Evolutionary conservation across 2,888 invertebrate genomes (phyloP).

Genomic region (Ormyrus thymus): DNA sequence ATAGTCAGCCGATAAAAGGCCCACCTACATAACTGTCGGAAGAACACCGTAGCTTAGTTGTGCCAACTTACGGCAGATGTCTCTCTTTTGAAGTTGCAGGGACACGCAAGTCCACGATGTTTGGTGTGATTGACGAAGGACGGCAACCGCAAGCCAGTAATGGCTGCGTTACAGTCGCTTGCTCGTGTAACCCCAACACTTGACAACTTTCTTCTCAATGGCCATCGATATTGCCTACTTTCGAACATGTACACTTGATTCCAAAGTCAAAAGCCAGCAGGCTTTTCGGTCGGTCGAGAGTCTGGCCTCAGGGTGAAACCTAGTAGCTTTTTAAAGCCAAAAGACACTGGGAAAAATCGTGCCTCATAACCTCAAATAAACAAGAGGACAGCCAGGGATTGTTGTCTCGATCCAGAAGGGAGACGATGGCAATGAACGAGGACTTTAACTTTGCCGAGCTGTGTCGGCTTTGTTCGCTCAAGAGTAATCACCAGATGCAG

Average conservation of each 20-base stretch:
- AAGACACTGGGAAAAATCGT: constrained; percentile 35
- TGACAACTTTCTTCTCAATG: background rate
- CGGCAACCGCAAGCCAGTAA: constrained; percentile 47
- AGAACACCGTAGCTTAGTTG: background rate
- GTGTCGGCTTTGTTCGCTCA: constrained; percentile 83
- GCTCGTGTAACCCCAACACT: constrained; percentile 14
- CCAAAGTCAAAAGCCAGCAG: background rate
- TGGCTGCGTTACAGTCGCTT: constrained; percentile 45
- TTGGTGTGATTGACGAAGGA: constrained; percentile 43
- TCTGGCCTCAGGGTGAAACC: background rate
- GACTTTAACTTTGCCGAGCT: constrained; percentile 84
- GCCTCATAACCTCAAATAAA: constrained; percentile 48
- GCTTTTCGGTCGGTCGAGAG: background rate
- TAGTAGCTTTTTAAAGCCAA: constrained; percentile 10
- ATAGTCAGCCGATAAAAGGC: too few species aligned
- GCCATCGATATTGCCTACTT: background rate
- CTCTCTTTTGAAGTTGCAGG: background rate
- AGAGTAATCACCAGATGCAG: constrained; percentile 82
- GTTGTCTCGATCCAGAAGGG: background rate
- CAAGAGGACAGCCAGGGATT: background rate
- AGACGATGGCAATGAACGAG: constrained; percentile 78
- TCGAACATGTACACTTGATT: constrained; percentile 28
- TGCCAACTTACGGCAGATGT: constrained; percentile 13
- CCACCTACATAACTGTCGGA: constrained; percentile 24
- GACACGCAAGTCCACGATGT: constrained; percentile 14